A percentile compares a stretch with the other conserved stretches of the same genome.
Conservation (phyloP, 1,140 invertebrate genomes). For the Drosophila watanabei region DNA sequence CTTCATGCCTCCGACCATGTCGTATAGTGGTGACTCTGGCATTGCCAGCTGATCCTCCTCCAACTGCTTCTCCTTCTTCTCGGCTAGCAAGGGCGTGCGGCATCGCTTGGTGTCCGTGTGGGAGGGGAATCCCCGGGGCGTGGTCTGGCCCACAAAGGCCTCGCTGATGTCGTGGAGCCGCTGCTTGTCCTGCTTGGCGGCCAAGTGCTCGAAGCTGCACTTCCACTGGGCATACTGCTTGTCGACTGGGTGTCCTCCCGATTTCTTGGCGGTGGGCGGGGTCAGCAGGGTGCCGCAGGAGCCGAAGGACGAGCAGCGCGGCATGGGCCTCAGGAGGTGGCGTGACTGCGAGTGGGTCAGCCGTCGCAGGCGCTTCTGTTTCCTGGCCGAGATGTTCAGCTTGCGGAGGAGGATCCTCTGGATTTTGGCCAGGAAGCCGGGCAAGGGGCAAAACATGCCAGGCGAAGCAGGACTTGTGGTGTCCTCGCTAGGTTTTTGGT, state of each 20-base stretch:
- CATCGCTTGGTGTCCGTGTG: conserved; percentile 64
- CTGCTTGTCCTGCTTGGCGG: not conserved
- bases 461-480: conserved; percentile 10
- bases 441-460: conserved; percentile 26
- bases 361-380: conserved; percentile 24
- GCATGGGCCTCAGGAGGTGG: conserved; percentile 64
- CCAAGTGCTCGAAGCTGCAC: conserved; percentile 65
- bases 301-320: conserved; percentile 67
- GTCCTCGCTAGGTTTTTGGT: conserved; percentile 4
- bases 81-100: not conserved
- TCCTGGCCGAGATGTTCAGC: conserved; percentile 39
- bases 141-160: conserved; percentile 62
- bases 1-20: conserved; percentile 26
- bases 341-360: conserved; percentile 4
- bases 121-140: conserved; percentile 67
- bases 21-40: conserved; percentile 44
- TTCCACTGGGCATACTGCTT: conserved; percentile 71
- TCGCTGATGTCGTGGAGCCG: conserved; percentile 61
- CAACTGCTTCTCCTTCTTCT: not conserved
- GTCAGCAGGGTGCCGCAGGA: conserved; percentile 61
- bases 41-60: not conserved
- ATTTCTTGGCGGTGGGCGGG: conserved; percentile 24
- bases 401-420: conserved; percentile 46
- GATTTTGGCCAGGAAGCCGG: conserved; percentile 27
- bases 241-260: conserved; percentile 3